Evolutionary conservation across 2,797 vertebrate species (phyloP).

Genomic region (Squalus acanthias): DNA sequence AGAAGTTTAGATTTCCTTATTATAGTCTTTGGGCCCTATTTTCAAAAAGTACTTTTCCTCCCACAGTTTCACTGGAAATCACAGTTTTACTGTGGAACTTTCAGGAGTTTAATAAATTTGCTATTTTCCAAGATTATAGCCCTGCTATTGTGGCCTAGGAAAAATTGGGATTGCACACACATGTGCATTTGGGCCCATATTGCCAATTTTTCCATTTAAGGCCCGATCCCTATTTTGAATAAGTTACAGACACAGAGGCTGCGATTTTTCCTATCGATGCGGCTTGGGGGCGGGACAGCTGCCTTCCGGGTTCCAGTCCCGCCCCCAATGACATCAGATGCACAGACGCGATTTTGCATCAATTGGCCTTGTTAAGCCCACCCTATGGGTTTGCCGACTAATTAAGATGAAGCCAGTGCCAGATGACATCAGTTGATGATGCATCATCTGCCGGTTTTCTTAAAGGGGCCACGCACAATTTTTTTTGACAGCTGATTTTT

Average conservation of each 20-base stretch:
- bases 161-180: not conserved
- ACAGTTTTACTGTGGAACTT: not conserved
- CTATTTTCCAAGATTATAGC: not conserved
- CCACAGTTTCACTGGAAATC: not conserved
- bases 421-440: no score
- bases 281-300: no score
- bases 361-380: no score
- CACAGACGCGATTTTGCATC: no score
- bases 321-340: no score
- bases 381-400: no score
- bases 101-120: not conserved
- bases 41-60: not conserved
- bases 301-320: no score
- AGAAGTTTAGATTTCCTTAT: not conserved
- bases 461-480: no score
- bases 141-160: not conserved
- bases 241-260: not conserved
- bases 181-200: not conserved
- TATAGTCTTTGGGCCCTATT: not conserved
- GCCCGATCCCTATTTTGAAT: not conserved
- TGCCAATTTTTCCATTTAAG: not conserved
- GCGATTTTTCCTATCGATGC: no score
- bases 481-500: no score
- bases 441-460: no score
- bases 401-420: no score